These are phyloP conservation scores for Halocaridina rubra DNA, from an alignment of 2,888 invertebrate species.

Conservation along the genomic window DNA sequence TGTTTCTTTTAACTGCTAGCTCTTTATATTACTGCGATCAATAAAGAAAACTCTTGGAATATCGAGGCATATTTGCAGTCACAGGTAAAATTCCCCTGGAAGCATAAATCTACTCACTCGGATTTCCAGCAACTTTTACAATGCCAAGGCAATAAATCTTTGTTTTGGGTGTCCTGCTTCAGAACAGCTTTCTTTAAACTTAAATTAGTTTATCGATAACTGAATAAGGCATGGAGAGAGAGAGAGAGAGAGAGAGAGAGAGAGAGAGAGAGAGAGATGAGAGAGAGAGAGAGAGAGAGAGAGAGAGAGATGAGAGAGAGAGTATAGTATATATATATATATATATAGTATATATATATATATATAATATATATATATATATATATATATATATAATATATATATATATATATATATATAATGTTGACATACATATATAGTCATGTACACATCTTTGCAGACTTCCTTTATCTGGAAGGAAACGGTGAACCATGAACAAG, in stretches of 20 bases:
- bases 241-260: neutral
- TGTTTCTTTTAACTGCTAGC: too few species aligned
- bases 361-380: too few species aligned
- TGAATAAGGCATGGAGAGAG: neutral
- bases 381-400: constrained; percentile 1
- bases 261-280: neutral
- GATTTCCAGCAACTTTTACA: neutral
- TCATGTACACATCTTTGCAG: too few species aligned
- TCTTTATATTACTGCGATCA: too few species aligned
- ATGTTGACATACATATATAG: too few species aligned
- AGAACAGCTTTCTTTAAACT: neutral
- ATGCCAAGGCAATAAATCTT: neutral
- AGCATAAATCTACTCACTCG: neutral
- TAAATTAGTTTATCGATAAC: neutral
- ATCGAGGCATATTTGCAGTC: too few species aligned
- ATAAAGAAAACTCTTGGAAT: too few species aligned
- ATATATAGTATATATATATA: too few species aligned
- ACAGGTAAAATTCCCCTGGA: neutral
- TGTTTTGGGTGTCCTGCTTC: neutral
- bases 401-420: too few species aligned
- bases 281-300: neutral
- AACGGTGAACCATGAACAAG: too few species aligned
- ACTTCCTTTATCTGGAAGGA: too few species aligned
- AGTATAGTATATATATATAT: neutral
- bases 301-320: neutral